Evolutionary conservation across 2,797 vertebrate genomes (phyloP).

Genomic region (Bryconaethiops microstoma): DNA sequence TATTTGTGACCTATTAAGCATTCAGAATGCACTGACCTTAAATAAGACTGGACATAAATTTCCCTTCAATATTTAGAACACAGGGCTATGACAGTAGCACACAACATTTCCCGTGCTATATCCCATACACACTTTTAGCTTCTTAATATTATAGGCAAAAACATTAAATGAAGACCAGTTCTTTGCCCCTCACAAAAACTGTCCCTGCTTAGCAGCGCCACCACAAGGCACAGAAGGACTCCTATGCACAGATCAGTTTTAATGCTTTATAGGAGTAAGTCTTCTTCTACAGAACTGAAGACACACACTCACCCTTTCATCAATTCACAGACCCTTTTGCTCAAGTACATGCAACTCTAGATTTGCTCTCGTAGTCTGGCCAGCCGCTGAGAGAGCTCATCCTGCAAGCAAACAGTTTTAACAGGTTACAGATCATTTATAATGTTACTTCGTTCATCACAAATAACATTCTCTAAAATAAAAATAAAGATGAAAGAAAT

Average conservation of each 20-base stretch:
- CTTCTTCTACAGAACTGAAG: neutral
- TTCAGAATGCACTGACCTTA: neutral
- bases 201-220: conserved; percentile 21
- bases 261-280: neutral
- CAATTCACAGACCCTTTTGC: neutral
- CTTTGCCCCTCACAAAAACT: neutral
- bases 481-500: too few relatives aligned
- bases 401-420: conserved; percentile 60
- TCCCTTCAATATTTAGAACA: neutral
- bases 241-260: neutral
- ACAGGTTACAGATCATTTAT: neutral
- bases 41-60: neutral
- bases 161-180: neutral
- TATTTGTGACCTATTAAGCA: neutral
- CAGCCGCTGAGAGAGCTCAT: conserved; percentile 78
- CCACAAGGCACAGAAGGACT: conserved; percentile 17
- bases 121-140: neutral
- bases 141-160: neutral
- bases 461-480: neutral
- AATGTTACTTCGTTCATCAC: neutral
- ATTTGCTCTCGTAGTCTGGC: conserved; percentile 79
- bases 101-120: neutral
- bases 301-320: conserved; percentile 1
- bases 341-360: conserved; percentile 43
- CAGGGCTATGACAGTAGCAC: neutral